A percentile compares a stretch with the other conserved stretches of the same genome.
phyloP scores from a whole-genome alignment of 1,140 invertebrate genomes.

The Dysdera silvatica region DNA sequence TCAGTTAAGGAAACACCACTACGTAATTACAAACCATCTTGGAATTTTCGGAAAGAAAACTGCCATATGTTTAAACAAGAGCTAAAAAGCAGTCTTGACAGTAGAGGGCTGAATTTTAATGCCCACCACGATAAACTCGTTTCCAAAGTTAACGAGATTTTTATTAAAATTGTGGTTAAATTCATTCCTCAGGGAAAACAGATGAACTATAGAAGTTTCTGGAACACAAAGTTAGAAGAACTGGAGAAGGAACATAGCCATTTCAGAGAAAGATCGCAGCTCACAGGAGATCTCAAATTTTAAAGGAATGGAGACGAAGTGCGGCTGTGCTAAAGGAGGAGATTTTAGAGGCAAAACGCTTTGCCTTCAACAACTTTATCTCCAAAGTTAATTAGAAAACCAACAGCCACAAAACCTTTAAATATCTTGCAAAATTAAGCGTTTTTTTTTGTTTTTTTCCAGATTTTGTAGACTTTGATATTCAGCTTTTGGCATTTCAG shows the following conservation, averaged over 20 bases:
- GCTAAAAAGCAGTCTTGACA: neutral
- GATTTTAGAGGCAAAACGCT: neutral
- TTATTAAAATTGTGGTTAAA: neutral
- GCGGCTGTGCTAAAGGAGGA: neutral
- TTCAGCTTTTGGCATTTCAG: too few species aligned
- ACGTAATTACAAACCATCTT: neutral
- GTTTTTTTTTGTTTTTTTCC: too few species aligned
- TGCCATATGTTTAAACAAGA: neutral
- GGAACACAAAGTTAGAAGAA: neutral
- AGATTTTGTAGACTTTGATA: too few species aligned
- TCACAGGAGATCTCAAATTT: neutral
- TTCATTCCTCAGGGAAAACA: neutral
- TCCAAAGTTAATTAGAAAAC: slow-evolving; percentile 13
- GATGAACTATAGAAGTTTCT: neutral
- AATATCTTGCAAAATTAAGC: too few species aligned
- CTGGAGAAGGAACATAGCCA: neutral
- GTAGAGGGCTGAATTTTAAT: slow-evolving; percentile 5
- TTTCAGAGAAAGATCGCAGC: neutral
- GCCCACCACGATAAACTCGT: slow-evolving; percentile 1
- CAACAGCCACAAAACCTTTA: neutral
- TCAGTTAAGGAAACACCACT: neutral
- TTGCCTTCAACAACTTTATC: slow-evolving; percentile 1
- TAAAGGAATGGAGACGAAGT: neutral
- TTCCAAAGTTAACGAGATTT: neutral
- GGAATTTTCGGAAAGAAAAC: slow-evolving; percentile 6